Percentiles rank a stretch among this genome's conserved stretches.
These are phyloP conservation scores for Diorhabda elongata DNA, from an alignment of 1,140 invertebrate genomes.

Conservation along the genomic window DNA sequence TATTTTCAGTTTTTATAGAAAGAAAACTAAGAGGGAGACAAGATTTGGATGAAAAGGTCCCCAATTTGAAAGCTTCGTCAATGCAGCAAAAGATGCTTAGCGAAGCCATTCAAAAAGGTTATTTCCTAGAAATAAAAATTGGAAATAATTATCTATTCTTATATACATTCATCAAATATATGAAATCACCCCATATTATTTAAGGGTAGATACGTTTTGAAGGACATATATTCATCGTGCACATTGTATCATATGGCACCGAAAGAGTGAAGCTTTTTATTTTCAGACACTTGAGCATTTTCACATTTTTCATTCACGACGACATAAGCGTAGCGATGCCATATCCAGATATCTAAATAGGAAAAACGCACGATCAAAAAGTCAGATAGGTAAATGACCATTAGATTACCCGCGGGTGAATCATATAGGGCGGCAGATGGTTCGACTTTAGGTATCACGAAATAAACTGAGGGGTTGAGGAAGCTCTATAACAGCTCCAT, in stretches of 20 bases:
- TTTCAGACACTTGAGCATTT: not conserved
- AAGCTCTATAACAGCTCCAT: conserved; percentile 14
- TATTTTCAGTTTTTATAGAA: too few species aligned
- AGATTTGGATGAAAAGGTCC: too few species aligned
- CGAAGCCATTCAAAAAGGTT: too few species aligned
- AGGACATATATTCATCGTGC: too few species aligned
- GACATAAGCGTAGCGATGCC: not conserved
- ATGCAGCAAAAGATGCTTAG: too few species aligned
- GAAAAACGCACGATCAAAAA: conserved; percentile 14
- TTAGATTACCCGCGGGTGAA: conserved; percentile 15
- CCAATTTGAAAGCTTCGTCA: too few species aligned
- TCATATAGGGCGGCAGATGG: conserved; percentile 18
- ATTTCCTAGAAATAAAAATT: too few species aligned
- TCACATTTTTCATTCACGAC: not conserved
- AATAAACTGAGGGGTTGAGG: conserved; percentile 11
- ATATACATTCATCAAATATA: too few species aligned
- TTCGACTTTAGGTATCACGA: conserved; percentile 7
- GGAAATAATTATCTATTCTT: too few species aligned
- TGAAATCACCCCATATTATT: too few species aligned
- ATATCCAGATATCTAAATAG: not conserved
- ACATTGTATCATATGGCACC: not conserved
- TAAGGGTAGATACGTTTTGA: too few species aligned
- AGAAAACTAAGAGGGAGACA: too few species aligned
- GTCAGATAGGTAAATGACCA: conserved; percentile 20
- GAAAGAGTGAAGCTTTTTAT: not conserved